Conservation (phyloP, 53 echinoderm and acorn worm genomes). For the Patiria pectinifera region DNA sequence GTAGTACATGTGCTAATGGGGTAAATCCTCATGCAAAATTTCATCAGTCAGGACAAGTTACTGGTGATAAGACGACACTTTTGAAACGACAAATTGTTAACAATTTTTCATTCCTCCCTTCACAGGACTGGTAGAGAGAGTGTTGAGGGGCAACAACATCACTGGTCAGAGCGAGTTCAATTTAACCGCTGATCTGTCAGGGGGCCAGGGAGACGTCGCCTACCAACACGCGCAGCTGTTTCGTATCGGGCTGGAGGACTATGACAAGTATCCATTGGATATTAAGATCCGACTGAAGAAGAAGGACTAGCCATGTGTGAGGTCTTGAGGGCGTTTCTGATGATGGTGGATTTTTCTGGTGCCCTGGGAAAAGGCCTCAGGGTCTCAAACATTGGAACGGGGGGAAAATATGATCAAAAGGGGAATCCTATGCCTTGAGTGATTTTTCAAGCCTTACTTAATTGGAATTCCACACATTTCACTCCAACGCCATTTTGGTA, state of each 20-base stretch:
- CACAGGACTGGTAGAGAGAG: neutral
- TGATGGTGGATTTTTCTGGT: neutral
- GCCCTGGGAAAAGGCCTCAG: too few relatives aligned
- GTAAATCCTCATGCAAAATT: too few relatives aligned
- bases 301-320: neutral
- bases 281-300: slow-evolving; percentile 64
- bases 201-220: slow-evolving; percentile 79
- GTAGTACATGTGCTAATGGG: too few relatives aligned
- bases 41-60: too few relatives aligned
- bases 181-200: slow-evolving; percentile 78
- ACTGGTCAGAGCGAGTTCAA: slow-evolving; percentile 40
- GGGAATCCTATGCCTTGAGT: too few relatives aligned
- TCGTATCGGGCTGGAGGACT: slow-evolving; percentile 70
- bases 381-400: too few relatives aligned
- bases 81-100: too few relatives aligned
- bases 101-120: neutral
- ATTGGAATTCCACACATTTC: too few relatives aligned
- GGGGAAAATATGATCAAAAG: too few relatives aligned
- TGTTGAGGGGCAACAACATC: neutral
- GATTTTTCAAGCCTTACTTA: too few relatives aligned
- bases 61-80: too few relatives aligned
- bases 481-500: too few relatives aligned
- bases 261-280: slow-evolving; percentile 77
- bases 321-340: neutral
- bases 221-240: slow-evolving; percentile 98